A percentile compares a stretch with the other conserved stretches of the same genome.
These are phyloP conservation scores for Sebastes variabilis DNA, from an alignment of 2,797 vertebrate genomes.

Conservation along the genomic window DNA sequence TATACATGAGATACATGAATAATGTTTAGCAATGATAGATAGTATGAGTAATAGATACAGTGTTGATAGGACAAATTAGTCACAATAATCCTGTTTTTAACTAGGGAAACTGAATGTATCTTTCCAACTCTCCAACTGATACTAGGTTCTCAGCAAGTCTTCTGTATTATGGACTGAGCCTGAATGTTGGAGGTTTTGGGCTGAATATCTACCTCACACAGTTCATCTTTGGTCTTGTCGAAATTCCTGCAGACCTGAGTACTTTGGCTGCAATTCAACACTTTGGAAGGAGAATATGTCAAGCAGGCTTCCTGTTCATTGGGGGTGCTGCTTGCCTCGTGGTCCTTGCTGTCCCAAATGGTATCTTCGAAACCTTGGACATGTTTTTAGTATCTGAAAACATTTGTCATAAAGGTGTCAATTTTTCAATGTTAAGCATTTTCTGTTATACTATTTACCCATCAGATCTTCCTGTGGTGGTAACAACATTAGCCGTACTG, in stretches of 20 bases:
- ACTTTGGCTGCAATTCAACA: conserved; percentile 73
- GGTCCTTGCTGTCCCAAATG: conserved; percentile 17
- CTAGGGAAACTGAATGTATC: background rate
- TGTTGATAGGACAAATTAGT: background rate
- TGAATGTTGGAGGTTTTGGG: conserved; percentile 86
- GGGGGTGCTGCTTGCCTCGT: too few species aligned
- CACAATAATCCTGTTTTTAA: background rate
- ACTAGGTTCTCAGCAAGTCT: conserved; percentile 85
- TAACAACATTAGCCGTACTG: conserved; percentile 77
- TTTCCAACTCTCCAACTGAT: background rate
- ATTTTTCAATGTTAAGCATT: background rate
- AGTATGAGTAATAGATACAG: background rate
- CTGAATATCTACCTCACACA: conserved; percentile 89
- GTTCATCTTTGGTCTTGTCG: conserved; percentile 84
- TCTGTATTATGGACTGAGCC: conserved; percentile 84
- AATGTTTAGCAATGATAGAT: background rate
- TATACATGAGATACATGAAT: background rate
- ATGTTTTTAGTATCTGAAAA: too few species aligned
- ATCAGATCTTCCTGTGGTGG: conserved; percentile 73
- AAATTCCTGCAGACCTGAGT: conserved; percentile 76
- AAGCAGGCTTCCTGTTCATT: conserved; percentile 18
- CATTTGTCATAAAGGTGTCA: background rate
- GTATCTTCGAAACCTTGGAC: too few species aligned
- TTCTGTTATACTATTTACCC: background rate
- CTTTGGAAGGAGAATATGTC: too few species aligned